Percentiles rank a stretch among this genome's conserved stretches.
phyloP scores from a whole-genome alignment of 2,797 vertebrate species.

The Chloroceryle amazona region DNA sequence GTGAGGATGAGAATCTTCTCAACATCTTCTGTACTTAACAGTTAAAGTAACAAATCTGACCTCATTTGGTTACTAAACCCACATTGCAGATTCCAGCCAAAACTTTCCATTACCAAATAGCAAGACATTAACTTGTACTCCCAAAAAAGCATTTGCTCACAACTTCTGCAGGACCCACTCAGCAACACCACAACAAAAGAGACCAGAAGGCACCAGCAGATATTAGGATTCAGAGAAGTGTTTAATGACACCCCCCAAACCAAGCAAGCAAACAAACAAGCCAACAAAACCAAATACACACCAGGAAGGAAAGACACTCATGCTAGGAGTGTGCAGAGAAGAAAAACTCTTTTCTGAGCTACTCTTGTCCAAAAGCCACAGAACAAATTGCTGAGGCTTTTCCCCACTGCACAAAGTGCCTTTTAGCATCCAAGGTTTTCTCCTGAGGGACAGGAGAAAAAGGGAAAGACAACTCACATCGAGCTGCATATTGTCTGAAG shows the following conservation, averaged over 20 bases:
- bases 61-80: background rate
- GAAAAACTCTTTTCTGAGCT: constrained; percentile 29
- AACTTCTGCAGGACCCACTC: background rate
- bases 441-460: constrained; percentile 70
- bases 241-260: background rate
- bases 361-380: constrained; percentile 68
- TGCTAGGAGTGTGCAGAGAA: background rate
- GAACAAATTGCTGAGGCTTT: constrained; percentile 66
- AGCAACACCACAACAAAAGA: background rate
- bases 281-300: background rate
- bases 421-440: constrained; percentile 72
- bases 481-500: constrained; percentile 71
- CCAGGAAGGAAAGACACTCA: background rate
- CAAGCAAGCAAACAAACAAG: background rate
- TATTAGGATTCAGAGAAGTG: background rate
- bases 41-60: background rate
- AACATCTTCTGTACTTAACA: background rate
- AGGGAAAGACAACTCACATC: constrained; percentile 75
- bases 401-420: constrained; percentile 68
- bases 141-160: background rate
- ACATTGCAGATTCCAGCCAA: background rate
- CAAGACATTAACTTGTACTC: background rate
- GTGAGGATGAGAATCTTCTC: background rate
- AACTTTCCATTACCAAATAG: background rate
- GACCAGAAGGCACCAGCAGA: background rate